phyloP scores from a whole-genome alignment of 2,888 invertebrate genomes.

The Andrena camellia region DNA sequence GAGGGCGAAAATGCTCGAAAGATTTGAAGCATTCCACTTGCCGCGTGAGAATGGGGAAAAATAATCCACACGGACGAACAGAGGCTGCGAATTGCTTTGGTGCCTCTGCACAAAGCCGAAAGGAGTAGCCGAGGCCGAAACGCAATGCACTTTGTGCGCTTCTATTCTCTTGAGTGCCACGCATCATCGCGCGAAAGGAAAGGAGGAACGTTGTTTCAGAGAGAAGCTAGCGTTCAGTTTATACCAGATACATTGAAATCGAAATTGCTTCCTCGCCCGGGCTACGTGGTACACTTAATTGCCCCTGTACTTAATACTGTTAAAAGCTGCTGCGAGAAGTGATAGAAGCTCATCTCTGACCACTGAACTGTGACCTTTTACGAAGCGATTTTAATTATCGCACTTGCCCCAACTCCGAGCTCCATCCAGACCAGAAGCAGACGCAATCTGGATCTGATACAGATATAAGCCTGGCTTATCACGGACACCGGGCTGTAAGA shows the following conservation, averaged over 20 bases:
- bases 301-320: too few relatives aligned
- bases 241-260: background rate
- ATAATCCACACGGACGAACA: constrained; percentile 55
- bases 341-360: too few relatives aligned
- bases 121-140: constrained; percentile 43
- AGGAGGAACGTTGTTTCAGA: constrained; percentile 30
- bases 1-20: constrained; percentile 41
- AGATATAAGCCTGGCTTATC: too few relatives aligned
- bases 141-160: constrained; percentile 53
- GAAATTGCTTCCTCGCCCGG: background rate
- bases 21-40: constrained; percentile 56
- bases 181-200: constrained; percentile 47
- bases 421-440: too few relatives aligned
- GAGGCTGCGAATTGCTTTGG: constrained; percentile 49
- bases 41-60: constrained; percentile 57
- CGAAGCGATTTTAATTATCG: background rate
- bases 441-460: too few relatives aligned
- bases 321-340: too few relatives aligned
- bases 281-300: background rate
- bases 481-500: too few relatives aligned
- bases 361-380: too few relatives aligned
- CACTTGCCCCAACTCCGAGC: too few relatives aligned
- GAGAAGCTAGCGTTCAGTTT: constrained; percentile 13
- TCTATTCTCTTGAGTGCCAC: constrained; percentile 53
- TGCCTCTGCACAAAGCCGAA: constrained; percentile 43